Base-by-base conservation (phyloP, 2,797 vertebrate genomes). In the Danio albolineatus region DNA sequence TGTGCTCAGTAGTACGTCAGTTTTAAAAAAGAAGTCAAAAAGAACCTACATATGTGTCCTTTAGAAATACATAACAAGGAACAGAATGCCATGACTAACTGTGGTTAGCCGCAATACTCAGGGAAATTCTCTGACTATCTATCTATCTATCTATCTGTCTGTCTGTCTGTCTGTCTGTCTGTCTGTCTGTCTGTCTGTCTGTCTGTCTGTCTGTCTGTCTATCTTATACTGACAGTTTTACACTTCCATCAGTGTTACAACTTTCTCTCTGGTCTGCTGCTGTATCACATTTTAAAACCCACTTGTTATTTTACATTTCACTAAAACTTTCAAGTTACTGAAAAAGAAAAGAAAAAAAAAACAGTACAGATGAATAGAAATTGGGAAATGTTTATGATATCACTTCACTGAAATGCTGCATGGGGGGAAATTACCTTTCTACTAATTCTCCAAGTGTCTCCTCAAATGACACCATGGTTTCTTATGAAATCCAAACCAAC, bases 401-500 rank as follows among this genome's bases (percentile, higher is more conserved):
- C 12, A 54, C 44, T 69, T 51, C 1, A 5, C n/a, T 49, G 36
- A 78, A 69, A 70, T 59, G 44, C 28, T 21, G n/a, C n/a, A 51
- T 70, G 44, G 65, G 65, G 76, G 17, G 7, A 41, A 39, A 60
- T 39, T 39, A 0, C 19, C 14, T 60, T 60, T 65, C 9, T 36
- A 8, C 13, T 67, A 57, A 17, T 17, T 16, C 53, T 60, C 28
- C 28, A 39, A 60, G 28, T 49, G 21, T 56, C 53, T 66, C 39
- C 41, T 64, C 36, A 53, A 38, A 43, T 19, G 73, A 76, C 9
- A 56, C 8, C 8, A 43, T n/a, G 17, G 7, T 70, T 78, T 69
- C 43, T 69, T 60, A 70, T 41, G 36, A 69, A 70, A 70, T 59
- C 28, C 6, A n/a, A 73, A 73, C 71, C 71, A 49, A 60, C 60